phyloP scores from a whole-genome alignment of 2,888 invertebrate genomes.

The Phragmatobia fuliginosa region DNA sequence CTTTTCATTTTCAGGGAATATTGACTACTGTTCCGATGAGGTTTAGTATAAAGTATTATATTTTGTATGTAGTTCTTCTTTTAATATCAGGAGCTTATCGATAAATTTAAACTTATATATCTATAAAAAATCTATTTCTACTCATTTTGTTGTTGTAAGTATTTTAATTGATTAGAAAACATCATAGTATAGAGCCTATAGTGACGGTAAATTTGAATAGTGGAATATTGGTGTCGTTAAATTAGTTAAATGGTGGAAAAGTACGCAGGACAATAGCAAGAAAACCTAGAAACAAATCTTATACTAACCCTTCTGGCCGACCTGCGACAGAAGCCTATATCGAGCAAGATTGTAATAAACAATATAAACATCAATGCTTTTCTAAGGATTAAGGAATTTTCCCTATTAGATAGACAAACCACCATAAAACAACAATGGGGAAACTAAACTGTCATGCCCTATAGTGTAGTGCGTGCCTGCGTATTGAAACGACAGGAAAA shows the following conservation, averaged over 20 bases:
- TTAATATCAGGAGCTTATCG: too few relatives aligned
- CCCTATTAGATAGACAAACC: neutral
- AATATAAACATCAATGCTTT: neutral
- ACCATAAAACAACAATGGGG: neutral
- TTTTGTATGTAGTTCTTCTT: neutral
- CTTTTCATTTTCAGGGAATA: too few relatives aligned
- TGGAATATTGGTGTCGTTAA: too few relatives aligned
- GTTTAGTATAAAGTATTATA: neutral
- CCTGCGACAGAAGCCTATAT: too few relatives aligned
- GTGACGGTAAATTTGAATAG: too few relatives aligned
- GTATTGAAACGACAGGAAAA: constrained; percentile 35
- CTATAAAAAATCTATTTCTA: neutral
- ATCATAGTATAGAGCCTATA: too few relatives aligned
- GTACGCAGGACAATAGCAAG: neutral
- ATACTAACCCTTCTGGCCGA: too few relatives aligned
- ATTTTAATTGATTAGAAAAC: neutral
- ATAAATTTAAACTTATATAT: neutral
- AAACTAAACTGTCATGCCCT: neutral
- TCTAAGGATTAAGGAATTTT: neutral
- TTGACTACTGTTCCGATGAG: too few relatives aligned
- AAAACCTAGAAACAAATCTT: too few relatives aligned
- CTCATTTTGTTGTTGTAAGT: neutral
- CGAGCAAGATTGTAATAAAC: too few relatives aligned
- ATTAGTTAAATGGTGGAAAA: too few relatives aligned
- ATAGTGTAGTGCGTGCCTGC: neutral